Percentiles rank a stretch among this genome's conserved stretches.
These are phyloP conservation scores for Agrotis segetum DNA, from an alignment of 2,888 invertebrate genomes.

Conservation along the genomic window DNA sequence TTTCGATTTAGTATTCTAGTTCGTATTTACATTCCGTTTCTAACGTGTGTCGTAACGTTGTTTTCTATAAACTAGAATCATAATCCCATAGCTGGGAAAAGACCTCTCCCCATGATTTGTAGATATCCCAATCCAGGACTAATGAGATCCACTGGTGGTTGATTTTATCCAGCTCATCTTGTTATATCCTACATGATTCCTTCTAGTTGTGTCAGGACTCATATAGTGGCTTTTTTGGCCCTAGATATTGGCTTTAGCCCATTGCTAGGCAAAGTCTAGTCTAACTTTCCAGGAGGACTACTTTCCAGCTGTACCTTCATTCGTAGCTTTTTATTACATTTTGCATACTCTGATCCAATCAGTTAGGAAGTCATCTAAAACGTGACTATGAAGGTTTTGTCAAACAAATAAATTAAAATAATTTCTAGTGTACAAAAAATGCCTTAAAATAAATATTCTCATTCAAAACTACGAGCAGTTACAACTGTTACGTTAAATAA, in stretches of 20 bases:
- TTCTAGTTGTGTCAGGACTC: background rate
- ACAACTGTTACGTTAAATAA: slow-evolving; percentile 30
- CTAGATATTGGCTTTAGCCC: no score
- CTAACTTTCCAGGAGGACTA: no score
- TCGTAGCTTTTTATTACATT: background rate
- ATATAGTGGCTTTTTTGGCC: no score
- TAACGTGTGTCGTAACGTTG: no score
- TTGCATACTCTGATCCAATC: no score
- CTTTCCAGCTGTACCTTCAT: no score
- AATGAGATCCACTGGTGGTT: background rate
- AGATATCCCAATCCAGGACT: background rate
- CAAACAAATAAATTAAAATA: background rate
- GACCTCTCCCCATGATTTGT: background rate
- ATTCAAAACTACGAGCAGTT: slow-evolving; percentile 3
- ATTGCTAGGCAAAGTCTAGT: no score
- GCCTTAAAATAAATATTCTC: background rate
- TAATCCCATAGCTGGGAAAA: background rate
- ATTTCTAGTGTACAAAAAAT: background rate
- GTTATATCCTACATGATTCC: background rate
- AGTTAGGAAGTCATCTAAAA: no score
- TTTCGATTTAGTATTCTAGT: no score
- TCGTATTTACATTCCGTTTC: no score
- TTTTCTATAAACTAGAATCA: no score
- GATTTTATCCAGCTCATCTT: background rate
- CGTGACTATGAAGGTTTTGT: no score